Percentiles rank a stretch among this genome's conserved stretches.
These are phyloP conservation scores for Laterallus jamaicensis DNA, from an alignment of 2,113 vertebrate genomes.

Conservation along the genomic window DNA sequence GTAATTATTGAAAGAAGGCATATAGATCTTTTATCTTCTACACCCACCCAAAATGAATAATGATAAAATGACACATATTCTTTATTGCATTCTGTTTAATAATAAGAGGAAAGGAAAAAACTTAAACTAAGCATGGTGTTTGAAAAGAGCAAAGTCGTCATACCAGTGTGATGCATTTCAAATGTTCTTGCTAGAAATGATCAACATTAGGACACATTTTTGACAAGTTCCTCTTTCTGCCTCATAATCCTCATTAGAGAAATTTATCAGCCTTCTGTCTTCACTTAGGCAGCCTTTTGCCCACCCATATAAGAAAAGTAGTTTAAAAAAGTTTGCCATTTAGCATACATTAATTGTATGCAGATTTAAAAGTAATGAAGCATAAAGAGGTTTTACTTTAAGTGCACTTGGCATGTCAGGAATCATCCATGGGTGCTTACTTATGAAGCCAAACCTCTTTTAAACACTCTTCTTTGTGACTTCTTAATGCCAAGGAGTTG, in stretches of 20 bases:
- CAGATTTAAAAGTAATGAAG: neutral
- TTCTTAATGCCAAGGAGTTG: neutral
- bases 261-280: neutral
- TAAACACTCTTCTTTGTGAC: fast-evolving
- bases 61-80: neutral
- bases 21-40: conserved; percentile 13
- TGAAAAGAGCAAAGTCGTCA: neutral
- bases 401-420: neutral
- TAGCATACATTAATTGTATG: neutral
- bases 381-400: neutral
- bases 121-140: neutral
- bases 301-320: neutral
- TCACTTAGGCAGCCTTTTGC: neutral
- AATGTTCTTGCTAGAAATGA: neutral
- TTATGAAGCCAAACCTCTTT: neutral
- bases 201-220: neutral
- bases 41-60: neutral
- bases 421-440: neutral
- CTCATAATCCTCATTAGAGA: neutral
- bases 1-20: conserved; percentile 17
- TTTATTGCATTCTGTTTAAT: neutral
- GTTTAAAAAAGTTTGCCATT: neutral
- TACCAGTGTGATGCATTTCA: neutral
- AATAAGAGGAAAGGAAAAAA: neutral
- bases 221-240: neutral